These are phyloP conservation scores for Microctenopoma stevenorrisi DNA, from an alignment of 2,797 vertebrate genomes.

Conservation along the genomic window DNA sequence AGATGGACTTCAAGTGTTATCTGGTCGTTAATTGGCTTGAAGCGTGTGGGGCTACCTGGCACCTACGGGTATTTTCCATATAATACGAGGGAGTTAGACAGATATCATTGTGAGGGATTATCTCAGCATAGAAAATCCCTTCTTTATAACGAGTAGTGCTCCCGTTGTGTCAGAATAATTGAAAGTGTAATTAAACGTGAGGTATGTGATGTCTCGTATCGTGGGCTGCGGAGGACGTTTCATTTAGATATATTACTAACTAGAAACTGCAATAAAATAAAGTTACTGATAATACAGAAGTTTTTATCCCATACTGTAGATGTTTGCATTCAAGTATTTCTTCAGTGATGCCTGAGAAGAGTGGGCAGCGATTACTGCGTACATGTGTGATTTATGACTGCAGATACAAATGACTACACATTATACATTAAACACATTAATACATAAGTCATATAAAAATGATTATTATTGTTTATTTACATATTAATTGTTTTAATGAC, in stretches of 20 bases:
- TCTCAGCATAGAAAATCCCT: slow-evolving; percentile 55
- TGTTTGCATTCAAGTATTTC: background rate
- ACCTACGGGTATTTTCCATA: slow-evolving; percentile 79
- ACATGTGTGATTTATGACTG: no score
- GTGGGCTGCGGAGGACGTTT: background rate
- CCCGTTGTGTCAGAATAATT: slow-evolving; percentile 21
- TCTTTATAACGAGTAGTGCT: slow-evolving; percentile 28
- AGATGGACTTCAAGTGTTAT: slow-evolving; percentile 56
- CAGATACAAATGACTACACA: background rate
- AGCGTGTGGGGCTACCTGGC: slow-evolving; percentile 72
- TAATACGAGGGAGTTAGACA: slow-evolving; percentile 72
- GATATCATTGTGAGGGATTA: slow-evolving; percentile 65
- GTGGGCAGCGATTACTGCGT: no score
- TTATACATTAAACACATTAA: background rate
- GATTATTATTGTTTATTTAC: background rate
- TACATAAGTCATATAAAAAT: background rate
- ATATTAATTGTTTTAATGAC: background rate
- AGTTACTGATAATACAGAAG: background rate
- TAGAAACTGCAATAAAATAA: background rate
- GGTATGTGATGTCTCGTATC: slow-evolving; percentile 30
- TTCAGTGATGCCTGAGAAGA: background rate
- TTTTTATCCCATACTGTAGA: background rate
- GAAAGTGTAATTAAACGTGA: slow-evolving; percentile 39
- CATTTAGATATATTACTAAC: background rate
- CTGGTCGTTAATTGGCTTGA: slow-evolving; percentile 76